Evolutionary conservation across 2,113 vertebrate species (phyloP), one percentile per base, ranked within the genome.

Genomic region (Morone chrysops): DNA sequence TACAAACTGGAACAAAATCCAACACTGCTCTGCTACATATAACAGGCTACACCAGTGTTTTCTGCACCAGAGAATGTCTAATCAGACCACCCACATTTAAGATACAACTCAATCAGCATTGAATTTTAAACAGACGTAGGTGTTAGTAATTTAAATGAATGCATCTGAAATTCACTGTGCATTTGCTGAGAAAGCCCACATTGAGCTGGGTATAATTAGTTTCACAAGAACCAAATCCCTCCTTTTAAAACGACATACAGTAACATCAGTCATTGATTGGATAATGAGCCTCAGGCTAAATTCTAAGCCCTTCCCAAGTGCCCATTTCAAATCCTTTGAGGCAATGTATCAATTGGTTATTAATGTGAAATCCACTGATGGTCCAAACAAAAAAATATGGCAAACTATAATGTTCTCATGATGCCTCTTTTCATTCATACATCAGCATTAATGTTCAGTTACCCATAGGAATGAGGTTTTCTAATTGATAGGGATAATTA

Each of bases 401-500:
- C 72, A 60, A 73, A 54, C 13, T 20, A 54, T 36, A 47, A 70
- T 62, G 10, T 66, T 70, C 17, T 60, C 50, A 36, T 85, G 16
- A 56, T 48, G 31, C 45, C 50, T 82, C 1, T 50, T 61, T 80
- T 71, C 25, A 25, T 68, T 77, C 8, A 43, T 14, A 56, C 13
- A 80, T 70, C 11, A 8, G 5, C 31, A 63, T 66, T 14, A 51
- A 75, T 62, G 43, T 73, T 81, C 2, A 75, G 31, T 70, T 70
- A 40, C 48, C 10, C 6, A 62, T 38, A 11, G 12, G 13, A 86
- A 61, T 61, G 48, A 71, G 36, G 36, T 81, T 63, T 78, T 76
- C 60, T 80, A 70, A 80, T 70, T 40, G 22, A 60, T 12, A 61
- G 13, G 53, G 68, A 54, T 82, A 81, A 90, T 90, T 87, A 86